Conservation (phyloP, 1,140 invertebrate species). For the Macrosteles quadrilineatus region DNA sequence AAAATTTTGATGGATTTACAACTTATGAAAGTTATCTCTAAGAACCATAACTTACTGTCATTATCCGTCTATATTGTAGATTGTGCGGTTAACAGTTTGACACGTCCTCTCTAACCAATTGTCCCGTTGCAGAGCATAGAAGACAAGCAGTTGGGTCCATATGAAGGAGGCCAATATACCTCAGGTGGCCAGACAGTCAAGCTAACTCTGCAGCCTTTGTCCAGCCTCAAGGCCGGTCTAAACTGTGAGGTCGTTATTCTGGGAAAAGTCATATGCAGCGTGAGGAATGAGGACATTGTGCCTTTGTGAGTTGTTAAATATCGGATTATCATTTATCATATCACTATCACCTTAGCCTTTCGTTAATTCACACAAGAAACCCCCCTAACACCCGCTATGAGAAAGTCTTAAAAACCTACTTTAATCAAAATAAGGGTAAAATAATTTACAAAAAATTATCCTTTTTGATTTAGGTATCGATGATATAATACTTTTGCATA, state of each 20-base stretch:
- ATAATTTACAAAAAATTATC: no score
- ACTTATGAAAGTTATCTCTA: neutral
- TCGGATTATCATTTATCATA: no score
- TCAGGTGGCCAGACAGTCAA: constrained; percentile 55
- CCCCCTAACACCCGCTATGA: no score
- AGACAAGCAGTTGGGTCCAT: constrained; percentile 62
- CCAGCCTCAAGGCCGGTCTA: constrained; percentile 57
- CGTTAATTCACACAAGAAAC: no score
- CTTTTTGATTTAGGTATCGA: no score
- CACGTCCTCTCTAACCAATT: neutral
- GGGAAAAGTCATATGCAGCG: constrained; percentile 79
- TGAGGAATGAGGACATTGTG: constrained; percentile 70
- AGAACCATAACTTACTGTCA: neutral
- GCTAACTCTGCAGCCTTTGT: constrained; percentile 54
- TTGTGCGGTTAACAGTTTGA: neutral
- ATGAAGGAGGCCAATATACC: constrained; percentile 59
- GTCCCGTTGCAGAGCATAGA: constrained; percentile 54
- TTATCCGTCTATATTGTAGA: neutral
- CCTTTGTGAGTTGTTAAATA: constrained; percentile 68
- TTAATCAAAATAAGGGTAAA: no score
- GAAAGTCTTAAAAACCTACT: no score
- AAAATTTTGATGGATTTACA: neutral
- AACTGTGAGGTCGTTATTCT: constrained; percentile 70
- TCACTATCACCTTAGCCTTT: no score
- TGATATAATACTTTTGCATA: no score